These are phyloP conservation scores for Oreochromis niloticus DNA, from an alignment of 2,113 vertebrate species.

Conservation along the genomic window DNA sequence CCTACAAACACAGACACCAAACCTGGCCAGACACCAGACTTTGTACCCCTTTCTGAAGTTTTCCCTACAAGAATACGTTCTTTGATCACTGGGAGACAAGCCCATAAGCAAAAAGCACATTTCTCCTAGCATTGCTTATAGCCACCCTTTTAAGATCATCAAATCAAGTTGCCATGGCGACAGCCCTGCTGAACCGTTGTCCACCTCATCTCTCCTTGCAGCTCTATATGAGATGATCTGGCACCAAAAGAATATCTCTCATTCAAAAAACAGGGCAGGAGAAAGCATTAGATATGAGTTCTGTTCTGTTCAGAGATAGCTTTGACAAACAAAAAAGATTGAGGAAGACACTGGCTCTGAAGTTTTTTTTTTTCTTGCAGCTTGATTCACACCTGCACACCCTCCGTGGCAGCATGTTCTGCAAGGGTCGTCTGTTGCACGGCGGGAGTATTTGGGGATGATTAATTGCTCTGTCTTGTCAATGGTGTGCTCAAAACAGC, in stretches of 20 bases:
- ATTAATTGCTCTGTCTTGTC: constrained; percentile 94
- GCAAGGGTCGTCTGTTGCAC: constrained; percentile 78
- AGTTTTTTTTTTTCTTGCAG: constrained; percentile 49
- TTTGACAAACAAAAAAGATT: constrained; percentile 37
- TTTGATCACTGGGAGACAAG: neutral
- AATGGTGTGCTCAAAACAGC: constrained; percentile 82
- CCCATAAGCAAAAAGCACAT: neutral
- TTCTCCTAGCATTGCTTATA: neutral
- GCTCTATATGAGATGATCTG: neutral
- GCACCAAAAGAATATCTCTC: neutral
- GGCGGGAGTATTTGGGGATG: constrained; percentile 85
- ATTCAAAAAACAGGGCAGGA: neutral
- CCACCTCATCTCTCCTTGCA: neutral
- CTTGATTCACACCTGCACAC: constrained; percentile 86
- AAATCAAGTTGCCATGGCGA: neutral
- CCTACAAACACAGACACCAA: neutral
- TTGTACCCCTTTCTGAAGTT: neutral
- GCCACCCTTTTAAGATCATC: neutral
- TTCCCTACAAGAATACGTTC: neutral
- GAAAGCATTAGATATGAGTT: constrained; percentile 17
- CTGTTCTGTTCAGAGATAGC: constrained; percentile 21
- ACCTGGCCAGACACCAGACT: neutral
- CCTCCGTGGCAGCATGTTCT: constrained; percentile 73
- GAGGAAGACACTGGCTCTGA: constrained; percentile 22
- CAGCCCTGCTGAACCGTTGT: neutral